Percentiles rank a stretch among this genome's conserved stretches.
phyloP scores from a whole-genome alignment of 1,140 invertebrate genomes.

The Pseudomyrmex gracilis region DNA sequence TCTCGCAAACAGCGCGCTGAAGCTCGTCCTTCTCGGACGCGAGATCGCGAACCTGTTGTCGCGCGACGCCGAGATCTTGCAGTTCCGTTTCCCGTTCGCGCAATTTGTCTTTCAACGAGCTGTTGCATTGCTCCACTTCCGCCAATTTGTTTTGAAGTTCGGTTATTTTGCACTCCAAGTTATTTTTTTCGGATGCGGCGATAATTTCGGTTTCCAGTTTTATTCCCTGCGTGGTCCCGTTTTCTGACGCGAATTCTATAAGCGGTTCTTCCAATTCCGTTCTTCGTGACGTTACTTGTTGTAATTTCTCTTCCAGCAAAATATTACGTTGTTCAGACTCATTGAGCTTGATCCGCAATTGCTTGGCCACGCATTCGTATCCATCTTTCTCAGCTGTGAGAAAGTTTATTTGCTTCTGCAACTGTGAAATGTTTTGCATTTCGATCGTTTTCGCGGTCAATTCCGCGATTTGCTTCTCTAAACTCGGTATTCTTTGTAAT shows the following conservation, averaged over 20 bases:
- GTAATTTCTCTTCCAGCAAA: slow-evolving; percentile 22
- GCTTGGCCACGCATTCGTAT: slow-evolving; percentile 9
- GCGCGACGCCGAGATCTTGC: slow-evolving; percentile 18
- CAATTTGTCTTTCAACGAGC: slow-evolving; percentile 1
- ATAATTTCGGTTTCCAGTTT: slow-evolving; percentile 16
- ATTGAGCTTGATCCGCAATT: slow-evolving; percentile 46
- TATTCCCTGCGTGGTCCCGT: neutral
- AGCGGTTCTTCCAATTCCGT: neutral
- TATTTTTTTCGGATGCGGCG: neutral
- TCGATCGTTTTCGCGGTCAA: slow-evolving; percentile 7
- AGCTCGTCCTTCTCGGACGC: slow-evolving; percentile 6
- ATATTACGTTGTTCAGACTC: slow-evolving; percentile 24
- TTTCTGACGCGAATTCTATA: neutral
- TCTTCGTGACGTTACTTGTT: neutral
- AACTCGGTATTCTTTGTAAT: slow-evolving; percentile 15
- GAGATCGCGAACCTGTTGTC: slow-evolving; percentile 15
- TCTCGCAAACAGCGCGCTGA: slow-evolving; percentile 16
- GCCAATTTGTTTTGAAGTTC: slow-evolving; percentile 42
- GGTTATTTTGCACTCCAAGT: neutral
- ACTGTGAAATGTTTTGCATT: slow-evolving; percentile 11
- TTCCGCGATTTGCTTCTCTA: slow-evolving; percentile 10
- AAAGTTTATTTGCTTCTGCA: slow-evolving; percentile 32
- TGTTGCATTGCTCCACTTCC: slow-evolving; percentile 6
- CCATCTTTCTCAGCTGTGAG: slow-evolving; percentile 26
- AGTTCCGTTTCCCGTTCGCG: slow-evolving; percentile 4